Evolutionary conservation across 2,888 invertebrate genomes (phyloP).

Genomic region (Tipula unca): DNA sequence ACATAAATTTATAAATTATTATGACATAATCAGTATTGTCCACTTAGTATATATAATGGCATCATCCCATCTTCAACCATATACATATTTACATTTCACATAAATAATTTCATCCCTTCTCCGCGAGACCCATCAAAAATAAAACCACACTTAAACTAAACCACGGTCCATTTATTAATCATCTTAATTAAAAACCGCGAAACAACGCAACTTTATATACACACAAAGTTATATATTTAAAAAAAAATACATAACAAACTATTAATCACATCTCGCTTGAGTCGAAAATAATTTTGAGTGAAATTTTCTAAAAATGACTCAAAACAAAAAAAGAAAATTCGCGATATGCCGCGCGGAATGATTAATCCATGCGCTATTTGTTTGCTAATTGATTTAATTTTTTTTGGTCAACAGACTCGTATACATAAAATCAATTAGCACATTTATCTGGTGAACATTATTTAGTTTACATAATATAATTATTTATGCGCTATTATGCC

Average conservation of each 20-base stretch:
- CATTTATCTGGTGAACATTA: background rate
- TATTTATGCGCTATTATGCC: background rate
- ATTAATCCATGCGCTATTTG: background rate
- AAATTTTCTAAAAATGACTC: background rate
- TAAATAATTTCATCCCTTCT: background rate
- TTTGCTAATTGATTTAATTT: background rate
- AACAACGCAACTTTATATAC: background rate
- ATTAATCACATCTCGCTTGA: background rate
- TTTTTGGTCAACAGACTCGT: background rate
- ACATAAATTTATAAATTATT: too few species aligned
- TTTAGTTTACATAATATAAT: background rate
- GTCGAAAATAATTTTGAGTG: background rate
- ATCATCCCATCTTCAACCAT: background rate
- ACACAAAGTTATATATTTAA: background rate
- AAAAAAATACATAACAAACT: background rate
- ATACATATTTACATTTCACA: background rate
- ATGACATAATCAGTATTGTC: background rate
- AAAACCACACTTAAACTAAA: background rate
- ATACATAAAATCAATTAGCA: background rate
- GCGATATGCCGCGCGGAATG: background rate
- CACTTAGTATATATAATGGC: background rate
- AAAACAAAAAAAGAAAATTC: background rate
- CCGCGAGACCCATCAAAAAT: background rate
- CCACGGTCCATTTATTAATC: slow-evolving; percentile 14
- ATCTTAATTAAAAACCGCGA: slow-evolving; percentile 14